A percentile compares a stretch with the other conserved stretches of the same genome.
Conservation (phyloP, 2,797 vertebrate species). For the Chaenodraco wilsoni region DNA sequence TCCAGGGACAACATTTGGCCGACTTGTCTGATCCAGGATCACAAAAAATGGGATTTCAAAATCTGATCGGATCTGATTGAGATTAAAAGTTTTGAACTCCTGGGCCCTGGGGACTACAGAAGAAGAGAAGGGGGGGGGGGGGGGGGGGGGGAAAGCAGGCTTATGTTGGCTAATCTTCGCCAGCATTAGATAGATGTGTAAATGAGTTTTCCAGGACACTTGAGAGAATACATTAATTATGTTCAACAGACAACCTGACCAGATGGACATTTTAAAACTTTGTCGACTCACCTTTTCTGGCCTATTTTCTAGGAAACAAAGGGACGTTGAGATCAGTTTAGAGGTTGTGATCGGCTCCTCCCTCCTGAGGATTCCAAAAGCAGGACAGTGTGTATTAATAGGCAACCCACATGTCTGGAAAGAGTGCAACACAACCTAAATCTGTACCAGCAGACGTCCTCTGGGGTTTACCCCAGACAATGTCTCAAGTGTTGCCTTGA, state of each 20-base stretch:
- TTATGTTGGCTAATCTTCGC: no score
- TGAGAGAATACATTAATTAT: constrained; percentile 6
- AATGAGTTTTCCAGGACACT: no score
- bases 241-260: constrained; percentile 1
- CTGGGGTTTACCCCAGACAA: constrained; percentile 63
- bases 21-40: no score
- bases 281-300: constrained; percentile 24
- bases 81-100: no score
- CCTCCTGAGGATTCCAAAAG: constrained; percentile 67
- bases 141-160: neutral
- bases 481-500: constrained; percentile 35
- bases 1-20: no score
- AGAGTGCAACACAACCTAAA: constrained; percentile 66
- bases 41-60: no score
- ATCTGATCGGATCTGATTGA: no score
- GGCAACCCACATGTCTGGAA: constrained; percentile 73
- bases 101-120: constrained; percentile 24
- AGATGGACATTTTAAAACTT: constrained; percentile 24
- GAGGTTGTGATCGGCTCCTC: constrained; percentile 53
- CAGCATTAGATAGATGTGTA: no score
- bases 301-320: constrained; percentile 60
- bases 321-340: constrained; percentile 57
- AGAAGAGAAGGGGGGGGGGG: constrained; percentile 4
- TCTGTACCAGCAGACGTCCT: constrained; percentile 57
- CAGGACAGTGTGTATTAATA: constrained; percentile 79